A percentile compares a stretch with the other conserved stretches of the same genome.
These are phyloP conservation scores for Tamandua tetradactyla DNA, from an alignment of 2,797 vertebrate species.

Conservation along the genomic window DNA sequence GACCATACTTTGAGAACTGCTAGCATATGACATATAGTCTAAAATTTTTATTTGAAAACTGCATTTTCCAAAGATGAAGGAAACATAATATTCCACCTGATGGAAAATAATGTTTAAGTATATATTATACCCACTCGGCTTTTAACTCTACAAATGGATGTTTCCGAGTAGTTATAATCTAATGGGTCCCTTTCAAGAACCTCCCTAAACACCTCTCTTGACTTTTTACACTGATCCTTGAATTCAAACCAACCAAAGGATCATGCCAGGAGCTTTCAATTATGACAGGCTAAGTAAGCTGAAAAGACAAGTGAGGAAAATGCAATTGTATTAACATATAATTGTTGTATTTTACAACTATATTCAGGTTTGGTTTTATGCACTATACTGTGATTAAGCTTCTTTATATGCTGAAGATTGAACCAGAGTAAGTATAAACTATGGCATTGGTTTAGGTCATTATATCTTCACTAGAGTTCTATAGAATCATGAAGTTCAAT, in stretches of 20 bases:
- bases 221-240: background rate
- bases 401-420: accelerated
- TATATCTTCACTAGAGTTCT: background rate
- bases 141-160: background rate
- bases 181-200: background rate
- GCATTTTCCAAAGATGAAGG: background rate
- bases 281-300: background rate
- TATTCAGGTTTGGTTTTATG: background rate
- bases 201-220: background rate
- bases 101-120: background rate
- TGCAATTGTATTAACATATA: accelerated
- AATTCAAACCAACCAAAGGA: background rate
- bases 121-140: background rate
- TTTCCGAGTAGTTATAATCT: background rate
- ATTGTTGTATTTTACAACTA: background rate
- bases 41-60: background rate
- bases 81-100: background rate
- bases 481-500: background rate
- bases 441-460: background rate
- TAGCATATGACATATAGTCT: background rate
- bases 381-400: background rate
- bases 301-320: background rate
- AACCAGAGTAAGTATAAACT: background rate
- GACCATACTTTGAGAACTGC: background rate
- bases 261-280: background rate